Evolutionary conservation across 1,140 invertebrate genomes (phyloP).

Genomic region (Potamilus streckersoni): DNA sequence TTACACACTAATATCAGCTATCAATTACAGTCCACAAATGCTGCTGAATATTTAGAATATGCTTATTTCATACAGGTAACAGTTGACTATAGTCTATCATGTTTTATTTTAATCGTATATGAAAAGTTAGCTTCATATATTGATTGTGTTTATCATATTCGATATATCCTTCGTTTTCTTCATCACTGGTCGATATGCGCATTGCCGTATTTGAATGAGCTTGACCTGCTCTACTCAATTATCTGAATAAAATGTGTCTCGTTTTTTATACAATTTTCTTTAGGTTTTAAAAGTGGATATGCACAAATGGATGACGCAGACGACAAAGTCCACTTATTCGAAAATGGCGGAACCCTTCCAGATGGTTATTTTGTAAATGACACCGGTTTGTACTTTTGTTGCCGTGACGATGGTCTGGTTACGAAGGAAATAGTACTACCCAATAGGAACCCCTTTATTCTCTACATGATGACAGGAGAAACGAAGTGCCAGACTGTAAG

Average conservation of each 20-base stretch:
- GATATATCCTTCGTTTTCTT: no score
- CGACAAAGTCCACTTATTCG: not conserved
- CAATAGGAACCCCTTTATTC: conserved; percentile 17
- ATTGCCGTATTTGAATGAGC: not conserved
- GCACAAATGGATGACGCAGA: conserved; percentile 1
- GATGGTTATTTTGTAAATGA: conserved; percentile 18
- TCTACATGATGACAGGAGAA: conserved; percentile 22
- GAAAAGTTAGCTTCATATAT: no score
- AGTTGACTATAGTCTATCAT: no score
- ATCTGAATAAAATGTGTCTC: no score
- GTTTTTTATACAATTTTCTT: not conserved
- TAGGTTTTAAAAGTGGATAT: conserved; percentile 11
- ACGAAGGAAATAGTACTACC: conserved; percentile 15
- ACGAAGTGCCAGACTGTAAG: conserved; percentile 28
- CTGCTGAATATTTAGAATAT: no score
- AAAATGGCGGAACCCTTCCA: conserved; percentile 9
- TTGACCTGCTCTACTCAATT: not conserved
- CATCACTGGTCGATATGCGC: not conserved
- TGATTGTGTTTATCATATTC: no score
- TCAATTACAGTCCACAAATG: no score
- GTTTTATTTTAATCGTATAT: no score
- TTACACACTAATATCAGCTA: no score
- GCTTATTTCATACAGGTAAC: no score
- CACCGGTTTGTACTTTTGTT: conserved; percentile 32
- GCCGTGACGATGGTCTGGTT: conserved; percentile 24